phyloP scores from a whole-genome alignment of 2,113 vertebrate genomes.

The Zosterops pallidus region DNA sequence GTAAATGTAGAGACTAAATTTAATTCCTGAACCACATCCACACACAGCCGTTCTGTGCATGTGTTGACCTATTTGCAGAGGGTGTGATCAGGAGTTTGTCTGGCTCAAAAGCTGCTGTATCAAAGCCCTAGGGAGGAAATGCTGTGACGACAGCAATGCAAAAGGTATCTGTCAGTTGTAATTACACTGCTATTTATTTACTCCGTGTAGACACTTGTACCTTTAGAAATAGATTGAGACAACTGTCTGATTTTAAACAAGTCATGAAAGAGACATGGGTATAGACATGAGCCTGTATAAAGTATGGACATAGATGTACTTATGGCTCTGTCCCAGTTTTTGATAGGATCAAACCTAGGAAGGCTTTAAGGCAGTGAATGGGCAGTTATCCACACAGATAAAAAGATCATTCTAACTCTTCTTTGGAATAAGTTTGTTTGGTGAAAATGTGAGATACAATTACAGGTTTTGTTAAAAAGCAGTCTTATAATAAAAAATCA shows the following conservation, averaged over 20 bases:
- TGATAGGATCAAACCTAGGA: neutral
- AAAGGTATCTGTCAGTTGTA: neutral
- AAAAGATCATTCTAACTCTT: neutral
- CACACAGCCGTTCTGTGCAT: neutral
- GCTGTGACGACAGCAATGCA: constrained; percentile 26
- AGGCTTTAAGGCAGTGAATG: neutral
- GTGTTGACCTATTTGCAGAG: constrained; percentile 37
- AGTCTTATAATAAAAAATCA: neutral
- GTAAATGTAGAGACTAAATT: constrained; percentile 29
- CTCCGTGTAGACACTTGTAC: neutral
- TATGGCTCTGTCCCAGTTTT: neutral
- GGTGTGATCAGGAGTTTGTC: constrained; percentile 30
- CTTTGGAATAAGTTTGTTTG: neutral
- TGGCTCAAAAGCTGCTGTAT: neutral
- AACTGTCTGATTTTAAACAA: neutral
- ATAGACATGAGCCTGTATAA: neutral
- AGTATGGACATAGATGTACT: neutral
- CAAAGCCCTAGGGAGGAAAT: constrained; percentile 45
- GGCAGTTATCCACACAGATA: neutral
- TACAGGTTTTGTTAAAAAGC: neutral
- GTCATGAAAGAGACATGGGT: neutral
- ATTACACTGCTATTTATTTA: constrained; percentile 35
- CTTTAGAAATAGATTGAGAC: constrained; percentile 8
- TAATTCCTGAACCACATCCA: constrained; percentile 24
- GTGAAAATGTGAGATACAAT: neutral